These are phyloP conservation scores for Osedax frankpressi DNA, from an alignment of 2,888 invertebrate species.

Conservation along the genomic window DNA sequence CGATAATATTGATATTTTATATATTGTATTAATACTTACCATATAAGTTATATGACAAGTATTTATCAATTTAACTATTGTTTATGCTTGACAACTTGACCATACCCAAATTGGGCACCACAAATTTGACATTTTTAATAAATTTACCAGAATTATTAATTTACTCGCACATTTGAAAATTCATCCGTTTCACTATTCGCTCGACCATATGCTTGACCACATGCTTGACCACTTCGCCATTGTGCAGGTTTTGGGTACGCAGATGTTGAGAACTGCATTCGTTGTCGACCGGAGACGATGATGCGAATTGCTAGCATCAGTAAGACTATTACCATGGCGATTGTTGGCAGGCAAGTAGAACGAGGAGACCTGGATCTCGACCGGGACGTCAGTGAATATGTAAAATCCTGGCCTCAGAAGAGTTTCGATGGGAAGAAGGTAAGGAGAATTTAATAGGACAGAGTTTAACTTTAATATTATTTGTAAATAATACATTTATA, in stretches of 20 bases:
- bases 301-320: slow-evolving; percentile 55
- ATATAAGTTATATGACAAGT: too few species aligned
- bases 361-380: slow-evolving; percentile 51
- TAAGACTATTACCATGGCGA: slow-evolving; percentile 51
- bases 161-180: not conserved
- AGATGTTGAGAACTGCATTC: slow-evolving; percentile 51
- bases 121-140: too few species aligned
- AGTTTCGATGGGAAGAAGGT: slow-evolving; percentile 48
- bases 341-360: slow-evolving; percentile 50
- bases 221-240: not conserved
- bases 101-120: too few species aligned
- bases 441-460: too few species aligned
- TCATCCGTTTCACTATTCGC: not conserved
- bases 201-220: not conserved
- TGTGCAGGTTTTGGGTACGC: slow-evolving; percentile 48
- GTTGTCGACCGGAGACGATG: slow-evolving; percentile 47
- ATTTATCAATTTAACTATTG: too few species aligned
- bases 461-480: too few species aligned
- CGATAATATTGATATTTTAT: too few species aligned
- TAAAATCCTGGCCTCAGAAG: slow-evolving; percentile 50
- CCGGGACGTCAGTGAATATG: slow-evolving; percentile 49
- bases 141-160: not conserved
- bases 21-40: too few species aligned
- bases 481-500: too few species aligned
- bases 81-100: too few species aligned